Conservation (phyloP, 2,888 invertebrate species). For the Ornithoptera alexandrae region DNA sequence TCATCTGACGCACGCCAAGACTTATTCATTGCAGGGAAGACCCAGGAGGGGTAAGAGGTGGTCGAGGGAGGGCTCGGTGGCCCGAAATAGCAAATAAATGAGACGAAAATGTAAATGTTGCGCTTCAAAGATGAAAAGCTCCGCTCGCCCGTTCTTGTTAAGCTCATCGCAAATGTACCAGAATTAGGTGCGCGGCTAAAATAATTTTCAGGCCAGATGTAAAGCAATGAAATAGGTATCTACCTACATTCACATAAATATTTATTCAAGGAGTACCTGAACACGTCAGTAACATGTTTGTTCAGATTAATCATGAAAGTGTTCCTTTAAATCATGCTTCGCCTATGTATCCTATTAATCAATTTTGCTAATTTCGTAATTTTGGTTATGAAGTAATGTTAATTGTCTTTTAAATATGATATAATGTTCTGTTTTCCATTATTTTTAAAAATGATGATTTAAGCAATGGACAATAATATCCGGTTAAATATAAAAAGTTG, state of each 20-base stretch:
- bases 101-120: slow-evolving; percentile 81
- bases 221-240: slow-evolving; percentile 42
- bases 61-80: slow-evolving; percentile 52
- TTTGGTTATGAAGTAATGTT: neutral
- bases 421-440: neutral
- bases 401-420: too few relatives aligned
- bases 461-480: slow-evolving; percentile 19
- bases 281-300: slow-evolving; percentile 26
- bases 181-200: slow-evolving; percentile 75
- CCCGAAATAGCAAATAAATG: slow-evolving; percentile 81
- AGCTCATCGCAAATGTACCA: slow-evolving; percentile 79
- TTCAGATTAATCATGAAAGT: slow-evolving; percentile 24
- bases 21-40: slow-evolving; percentile 74
- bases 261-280: slow-evolving; percentile 27
- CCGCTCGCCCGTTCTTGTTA: slow-evolving; percentile 74
- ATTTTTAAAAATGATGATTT: neutral
- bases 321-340: slow-evolving; percentile 11
- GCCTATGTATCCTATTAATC: slow-evolving; percentile 17
- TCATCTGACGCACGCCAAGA: slow-evolving; percentile 71
- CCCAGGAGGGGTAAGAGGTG: slow-evolving; percentile 46
- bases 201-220: slow-evolving; percentile 75
- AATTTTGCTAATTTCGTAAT: slow-evolving; percentile 20
- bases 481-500: slow-evolving; percentile 32
- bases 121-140: slow-evolving; percentile 80
- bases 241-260: slow-evolving; percentile 38